Evolutionary conservation across 2,113 vertebrate genomes (phyloP).

Genomic region (Gnathonemus echidnorhynchus): DNA sequence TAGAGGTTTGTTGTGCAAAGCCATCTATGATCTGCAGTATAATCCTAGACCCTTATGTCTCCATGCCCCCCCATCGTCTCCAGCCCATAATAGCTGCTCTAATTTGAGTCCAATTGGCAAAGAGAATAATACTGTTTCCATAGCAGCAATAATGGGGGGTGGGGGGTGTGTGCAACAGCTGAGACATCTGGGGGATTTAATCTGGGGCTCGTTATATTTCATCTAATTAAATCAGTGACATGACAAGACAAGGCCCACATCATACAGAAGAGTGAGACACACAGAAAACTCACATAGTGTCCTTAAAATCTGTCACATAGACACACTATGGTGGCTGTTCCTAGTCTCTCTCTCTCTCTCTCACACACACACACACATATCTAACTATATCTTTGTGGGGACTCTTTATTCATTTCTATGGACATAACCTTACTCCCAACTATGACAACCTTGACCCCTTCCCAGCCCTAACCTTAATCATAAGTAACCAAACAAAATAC

Average conservation of each 20-base stretch:
- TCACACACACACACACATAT: constrained; percentile 18
- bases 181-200: constrained; percentile 70
- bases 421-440: background rate
- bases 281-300: constrained; percentile 11
- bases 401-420: background rate
- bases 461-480: background rate
- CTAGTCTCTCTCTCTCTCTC: background rate
- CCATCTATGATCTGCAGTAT: constrained; percentile 29
- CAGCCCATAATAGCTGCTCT: constrained; percentile 73
- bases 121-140: constrained; percentile 62
- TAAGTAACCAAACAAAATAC: background rate
- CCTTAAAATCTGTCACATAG: constrained; percentile 15
- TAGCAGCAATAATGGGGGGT: constrained; percentile 57
- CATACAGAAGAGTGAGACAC: constrained; percentile 12
- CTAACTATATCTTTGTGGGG: background rate
- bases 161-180: constrained; percentile 59
- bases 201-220: constrained; percentile 68
- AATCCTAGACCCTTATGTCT: constrained; percentile 36
- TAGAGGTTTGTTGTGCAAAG: background rate
- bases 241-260: constrained; percentile 41
- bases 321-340: constrained; percentile 21
- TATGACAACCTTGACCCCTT: background rate
- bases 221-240: constrained; percentile 70
- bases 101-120: constrained; percentile 68
- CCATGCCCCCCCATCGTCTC: constrained; percentile 38